Conservation (phyloP, 2,888 invertebrate genomes). For the Cosmorhoe ocellata region DNA sequence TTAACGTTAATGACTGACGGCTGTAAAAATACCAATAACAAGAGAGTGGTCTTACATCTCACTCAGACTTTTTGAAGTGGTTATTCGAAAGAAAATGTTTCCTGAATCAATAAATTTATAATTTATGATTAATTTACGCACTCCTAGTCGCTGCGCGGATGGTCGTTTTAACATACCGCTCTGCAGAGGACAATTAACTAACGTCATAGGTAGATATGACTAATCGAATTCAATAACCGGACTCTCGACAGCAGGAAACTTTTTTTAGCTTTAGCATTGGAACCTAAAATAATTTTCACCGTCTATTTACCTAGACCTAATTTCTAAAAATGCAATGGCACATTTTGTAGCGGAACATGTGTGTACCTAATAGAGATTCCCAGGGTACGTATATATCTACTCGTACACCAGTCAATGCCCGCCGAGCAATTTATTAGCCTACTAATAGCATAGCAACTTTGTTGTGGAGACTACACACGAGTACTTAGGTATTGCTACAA, state of each 20-base stretch:
- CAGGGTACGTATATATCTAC: constrained; percentile 3
- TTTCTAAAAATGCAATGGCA: constrained; percentile 28
- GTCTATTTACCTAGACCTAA: constrained; percentile 26
- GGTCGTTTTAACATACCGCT: no score
- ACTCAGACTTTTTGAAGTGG: no score
- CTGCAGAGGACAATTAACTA: no score
- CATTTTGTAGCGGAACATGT: constrained; percentile 16
- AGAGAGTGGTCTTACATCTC: no score
- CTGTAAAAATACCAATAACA: no score
- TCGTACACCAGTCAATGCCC: constrained; percentile 29
- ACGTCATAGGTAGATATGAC: no score
- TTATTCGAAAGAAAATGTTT: no score
- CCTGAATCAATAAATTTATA: no score
- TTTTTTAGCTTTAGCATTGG: not conserved
- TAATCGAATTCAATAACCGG: not conserved
- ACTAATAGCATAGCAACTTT: constrained; percentile 36
- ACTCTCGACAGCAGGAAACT: no score
- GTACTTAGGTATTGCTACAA: not conserved
- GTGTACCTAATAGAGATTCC: constrained; percentile 22
- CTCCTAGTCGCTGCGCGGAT: no score
- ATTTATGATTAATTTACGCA: no score
- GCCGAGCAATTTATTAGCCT: constrained; percentile 30
- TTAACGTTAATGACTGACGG: no score
- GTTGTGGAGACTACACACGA: constrained; percentile 19
- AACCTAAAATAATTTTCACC: constrained; percentile 8